phyloP scores from a whole-genome alignment of 2,888 invertebrate genomes.

The Tachina grossa region DNA sequence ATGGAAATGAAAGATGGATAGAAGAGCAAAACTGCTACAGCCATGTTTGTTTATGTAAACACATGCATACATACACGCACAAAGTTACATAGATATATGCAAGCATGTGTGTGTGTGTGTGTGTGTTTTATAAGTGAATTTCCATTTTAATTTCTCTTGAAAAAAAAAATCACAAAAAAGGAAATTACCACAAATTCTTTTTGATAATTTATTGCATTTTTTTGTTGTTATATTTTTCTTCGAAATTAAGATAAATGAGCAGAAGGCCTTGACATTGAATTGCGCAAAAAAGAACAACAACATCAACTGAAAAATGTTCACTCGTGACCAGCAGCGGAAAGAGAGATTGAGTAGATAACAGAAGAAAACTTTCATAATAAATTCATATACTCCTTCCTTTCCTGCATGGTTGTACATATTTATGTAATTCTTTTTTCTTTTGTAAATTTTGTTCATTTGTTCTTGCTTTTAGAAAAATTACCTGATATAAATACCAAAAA shows the following conservation, averaged over 20 bases:
- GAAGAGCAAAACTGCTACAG: too few relatives aligned
- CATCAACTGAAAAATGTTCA: conserved; percentile 23
- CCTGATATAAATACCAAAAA: conserved; percentile 53
- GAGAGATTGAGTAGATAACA: background rate
- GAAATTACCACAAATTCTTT: conserved; percentile 50
- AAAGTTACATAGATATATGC: background rate
- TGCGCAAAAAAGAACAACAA: conserved; percentile 23
- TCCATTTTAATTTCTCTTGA: conserved; percentile 27
- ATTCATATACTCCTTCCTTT: conserved; percentile 43
- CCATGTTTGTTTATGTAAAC: background rate
- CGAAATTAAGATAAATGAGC: conserved; percentile 68
- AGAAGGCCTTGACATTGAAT: conserved; percentile 65
- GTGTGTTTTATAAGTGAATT: background rate
- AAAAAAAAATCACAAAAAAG: conserved; percentile 13
- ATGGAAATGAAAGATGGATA: too few relatives aligned
- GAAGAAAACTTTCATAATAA: conserved; percentile 58
- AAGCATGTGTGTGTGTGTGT: background rate
- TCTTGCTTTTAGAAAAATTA: conserved; percentile 58
- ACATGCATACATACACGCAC: background rate
- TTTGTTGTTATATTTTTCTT: conserved; percentile 10
- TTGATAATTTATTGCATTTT: conserved; percentile 59
- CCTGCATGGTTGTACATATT: background rate
- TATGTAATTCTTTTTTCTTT: conserved; percentile 3
- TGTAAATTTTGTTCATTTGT: background rate
- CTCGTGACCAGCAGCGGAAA: conserved; percentile 12